Evolutionary conservation across 2,797 vertebrate species (phyloP), one percentile per base, ranked within the genome.

Genomic region (Synanceia verrucosa): DNA sequence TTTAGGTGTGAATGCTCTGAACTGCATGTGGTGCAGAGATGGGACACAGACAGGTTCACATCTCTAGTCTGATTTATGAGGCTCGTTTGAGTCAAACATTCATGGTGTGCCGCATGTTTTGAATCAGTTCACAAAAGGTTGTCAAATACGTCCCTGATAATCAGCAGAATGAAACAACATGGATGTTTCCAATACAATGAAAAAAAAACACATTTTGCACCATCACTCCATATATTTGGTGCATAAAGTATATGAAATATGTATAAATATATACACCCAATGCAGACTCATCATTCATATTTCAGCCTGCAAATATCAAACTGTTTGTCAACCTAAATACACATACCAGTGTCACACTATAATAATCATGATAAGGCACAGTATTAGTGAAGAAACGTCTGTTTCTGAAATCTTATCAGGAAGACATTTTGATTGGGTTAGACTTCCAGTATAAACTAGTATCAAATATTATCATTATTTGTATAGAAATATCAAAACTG

Each of bases 301-400:
- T 14, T 34, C 44, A 43, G 57, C 28, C 36, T 14, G 37, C n/a
- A 16, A 34, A 33, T 24, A 51, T 11, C 9, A 34, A 60, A 37
- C 29, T 37, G 31, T 2, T 2, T 14, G 16, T 51, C 39, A 29
- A 23, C 9, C 34, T 5, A 57, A 58, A 37, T n/a, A 19, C 37
- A 56, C 6, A 13, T 0, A 8, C 51, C 19, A 51, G 13, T 7
- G 39, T 28, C 16, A 68, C 23, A 16, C 11, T 23, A 0, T 21
- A 5, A 34, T 34, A 7, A 4, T 14, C 7, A 67, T 39, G 13
- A 46, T 34, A 65, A 79, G 61, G 66, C 61, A 69, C 70, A 33
- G 3, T 18, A 21, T 57, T 5, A 10, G n/a, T 24, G 24, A 26
- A 18, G 12, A 16, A 33, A 12, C 1, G 0, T 28, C 14, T 44